Percentiles rank a stretch among this genome's conserved stretches.
phyloP scores from a whole-genome alignment of 1,140 invertebrate species.

The Aphelinus certus region DNA sequence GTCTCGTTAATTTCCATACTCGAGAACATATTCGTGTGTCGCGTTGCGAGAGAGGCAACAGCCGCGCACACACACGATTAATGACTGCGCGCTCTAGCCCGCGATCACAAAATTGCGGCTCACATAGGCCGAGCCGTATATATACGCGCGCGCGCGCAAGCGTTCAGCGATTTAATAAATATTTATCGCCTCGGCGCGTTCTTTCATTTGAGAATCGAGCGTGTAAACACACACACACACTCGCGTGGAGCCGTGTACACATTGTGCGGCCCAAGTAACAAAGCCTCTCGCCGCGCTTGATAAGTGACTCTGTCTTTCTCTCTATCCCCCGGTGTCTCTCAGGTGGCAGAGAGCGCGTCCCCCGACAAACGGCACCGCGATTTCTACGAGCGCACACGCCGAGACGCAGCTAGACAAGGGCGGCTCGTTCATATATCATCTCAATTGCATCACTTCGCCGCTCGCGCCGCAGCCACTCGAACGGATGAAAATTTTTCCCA shows the following conservation, averaged over 20 bases:
- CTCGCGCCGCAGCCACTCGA: constrained; percentile 11
- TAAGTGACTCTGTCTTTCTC: constrained; percentile 12
- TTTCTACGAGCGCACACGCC: neutral
- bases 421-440: constrained; percentile 26
- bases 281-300: constrained; percentile 12
- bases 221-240: constrained; percentile 27
- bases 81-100: constrained; percentile 1
- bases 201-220: constrained; percentile 1
- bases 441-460: constrained; percentile 32
- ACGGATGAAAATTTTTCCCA: constrained; percentile 28
- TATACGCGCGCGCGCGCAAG: neutral
- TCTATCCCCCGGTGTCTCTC: neutral
- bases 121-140: neutral
- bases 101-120: constrained; percentile 3
- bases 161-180: constrained; percentile 31
- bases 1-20: constrained; percentile 27
- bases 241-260: neutral
- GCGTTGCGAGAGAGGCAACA: neutral
- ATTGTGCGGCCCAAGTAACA: neutral
- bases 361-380: no score
- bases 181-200: constrained; percentile 26
- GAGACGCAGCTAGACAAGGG: no score
- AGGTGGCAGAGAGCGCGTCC: constrained; percentile 7
- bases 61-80: constrained; percentile 10
- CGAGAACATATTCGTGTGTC: neutral